phyloP scores from a whole-genome alignment of 2,113 vertebrate genomes.

The Anarhynchus alexandrinus region DNA sequence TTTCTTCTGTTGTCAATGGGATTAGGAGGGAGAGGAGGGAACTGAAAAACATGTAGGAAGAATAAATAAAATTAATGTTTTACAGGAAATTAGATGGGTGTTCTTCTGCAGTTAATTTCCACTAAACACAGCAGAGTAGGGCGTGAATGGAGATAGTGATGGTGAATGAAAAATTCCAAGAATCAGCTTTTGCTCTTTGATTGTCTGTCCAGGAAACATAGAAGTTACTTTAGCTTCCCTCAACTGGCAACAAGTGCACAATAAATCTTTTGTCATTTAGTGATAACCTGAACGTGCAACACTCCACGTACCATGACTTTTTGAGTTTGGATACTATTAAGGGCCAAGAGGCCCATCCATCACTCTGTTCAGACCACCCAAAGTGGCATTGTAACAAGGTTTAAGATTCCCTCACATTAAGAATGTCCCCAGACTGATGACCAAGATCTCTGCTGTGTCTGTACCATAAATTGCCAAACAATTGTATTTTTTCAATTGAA shows the following conservation, averaged over 20 bases:
- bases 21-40: neutral
- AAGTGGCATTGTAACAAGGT: neutral
- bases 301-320: neutral
- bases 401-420: neutral
- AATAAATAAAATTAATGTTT: slow-evolving; percentile 11
- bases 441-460: neutral
- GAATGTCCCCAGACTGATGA: neutral
- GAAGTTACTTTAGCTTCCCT: neutral
- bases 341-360: neutral
- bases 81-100: neutral
- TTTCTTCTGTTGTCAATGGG: neutral
- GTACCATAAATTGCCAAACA: neutral
- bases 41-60: neutral
- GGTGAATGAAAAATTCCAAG: neutral
- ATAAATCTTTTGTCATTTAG: neutral
- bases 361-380: neutral
- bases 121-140: neutral
- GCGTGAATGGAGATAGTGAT: neutral
- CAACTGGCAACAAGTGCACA: neutral
- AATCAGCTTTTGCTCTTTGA: neutral
- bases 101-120: slow-evolving; percentile 18
- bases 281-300: neutral
- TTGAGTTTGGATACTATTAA: neutral
- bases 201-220: neutral
- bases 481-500: neutral